Base-by-base conservation (phyloP, 2,113 vertebrate genomes). In the Pelecanoides urinatrix region DNA sequence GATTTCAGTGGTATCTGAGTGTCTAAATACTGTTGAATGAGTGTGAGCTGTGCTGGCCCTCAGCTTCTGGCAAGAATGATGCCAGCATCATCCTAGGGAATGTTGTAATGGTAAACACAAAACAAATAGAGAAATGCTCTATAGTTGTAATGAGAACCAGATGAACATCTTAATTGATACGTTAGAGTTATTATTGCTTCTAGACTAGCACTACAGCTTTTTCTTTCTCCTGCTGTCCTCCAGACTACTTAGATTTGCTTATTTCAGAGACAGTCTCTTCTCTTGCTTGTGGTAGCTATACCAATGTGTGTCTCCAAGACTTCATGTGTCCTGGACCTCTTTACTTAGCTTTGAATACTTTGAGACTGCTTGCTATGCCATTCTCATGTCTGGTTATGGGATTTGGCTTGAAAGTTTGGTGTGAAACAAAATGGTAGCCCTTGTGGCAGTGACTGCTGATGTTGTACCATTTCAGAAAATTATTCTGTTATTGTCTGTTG, bases 231-330 rank as follows among this genome's bases (percentile, higher is more conserved):
- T 80, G 32, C 9, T 68, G 8, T 75, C 44, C 29, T 76, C 65
- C 45, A 47, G 11, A 32, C 8, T 38, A 9, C n/a, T 79, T 29
- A 42, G 11, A 27, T 32, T 9, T 13, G 11, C 30, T 45, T 22
- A 1, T 10, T 59, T 40, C 1, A 13, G 79, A 27, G 21, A 13
- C 19, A 12, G 4, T 8, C 12, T 47, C 21, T n/a, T 34, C 32
- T 68, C 26, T 32, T 14, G 6, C 13, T 68, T 22, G 8, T 55
- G 18, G 50, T 47, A 83, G 32, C n/a, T 47, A 22, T 36, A 82
- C 44, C 42, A 36, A 0, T 11, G 23, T 4, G 22, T 30, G 2
- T 4, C 7, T 62, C 4, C 2, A 8, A 58, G 30, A 47, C 6
- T 19, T 58, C 6, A 3, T 2, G 1, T 42, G 12, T 49, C 34